Conservation (phyloP, 2,888 invertebrate genomes). For the Eristalis arbustorum region DNA sequence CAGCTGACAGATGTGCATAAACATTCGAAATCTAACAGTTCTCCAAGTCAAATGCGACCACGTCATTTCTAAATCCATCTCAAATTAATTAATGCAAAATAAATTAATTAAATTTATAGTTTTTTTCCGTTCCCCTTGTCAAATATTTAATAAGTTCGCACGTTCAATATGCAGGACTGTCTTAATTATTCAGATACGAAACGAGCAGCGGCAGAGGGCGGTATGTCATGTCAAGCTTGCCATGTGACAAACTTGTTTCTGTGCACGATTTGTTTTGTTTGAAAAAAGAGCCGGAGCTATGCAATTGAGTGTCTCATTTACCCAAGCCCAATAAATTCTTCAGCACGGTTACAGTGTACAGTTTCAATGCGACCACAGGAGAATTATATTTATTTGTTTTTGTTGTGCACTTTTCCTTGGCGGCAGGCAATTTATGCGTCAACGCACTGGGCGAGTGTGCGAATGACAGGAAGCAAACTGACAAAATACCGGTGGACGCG, state of each 20-base stretch:
- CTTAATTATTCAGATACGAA: not conserved
- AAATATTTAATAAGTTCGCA: not conserved
- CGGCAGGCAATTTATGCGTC: not conserved
- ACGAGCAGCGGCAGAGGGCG: not conserved
- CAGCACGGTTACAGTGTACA: not conserved
- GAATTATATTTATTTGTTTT: not conserved
- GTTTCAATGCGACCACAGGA: not conserved
- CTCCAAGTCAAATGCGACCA: not conserved
- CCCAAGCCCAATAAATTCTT: not conserved
- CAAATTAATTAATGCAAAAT: not conserved
- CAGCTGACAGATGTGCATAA: not conserved
- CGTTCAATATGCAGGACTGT: not conserved
- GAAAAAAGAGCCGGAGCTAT: not conserved
- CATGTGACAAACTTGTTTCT: not conserved
- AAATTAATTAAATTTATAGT: not conserved
- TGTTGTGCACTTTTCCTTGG: not conserved
- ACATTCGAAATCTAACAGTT: not conserved
- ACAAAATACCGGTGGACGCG: not conserved
- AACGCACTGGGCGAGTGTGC: not conserved
- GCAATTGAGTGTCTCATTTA: not conserved
- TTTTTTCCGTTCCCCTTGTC: not conserved
- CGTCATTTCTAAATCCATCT: not conserved
- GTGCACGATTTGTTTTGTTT: not conserved
- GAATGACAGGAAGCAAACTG: not conserved
- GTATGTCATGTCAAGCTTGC: not conserved